Base-by-base conservation (phyloP, 1,140 invertebrate genomes). In the Tyrophagus putrescentiae region DNA sequence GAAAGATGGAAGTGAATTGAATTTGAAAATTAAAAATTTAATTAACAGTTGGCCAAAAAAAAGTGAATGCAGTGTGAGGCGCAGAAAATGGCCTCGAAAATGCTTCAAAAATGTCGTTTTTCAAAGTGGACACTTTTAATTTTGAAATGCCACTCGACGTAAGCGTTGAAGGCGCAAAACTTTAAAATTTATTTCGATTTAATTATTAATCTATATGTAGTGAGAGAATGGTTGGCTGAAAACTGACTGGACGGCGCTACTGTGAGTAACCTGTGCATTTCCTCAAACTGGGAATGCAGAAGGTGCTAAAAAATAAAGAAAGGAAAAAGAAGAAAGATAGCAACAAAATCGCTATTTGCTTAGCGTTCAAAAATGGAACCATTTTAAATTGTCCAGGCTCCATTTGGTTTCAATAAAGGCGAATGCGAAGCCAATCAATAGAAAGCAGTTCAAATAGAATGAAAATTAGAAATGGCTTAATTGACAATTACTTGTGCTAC, bases 191-290 rank as follows among this genome's bases (percentile, higher is more conserved):
- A n/a, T n/a, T n/a, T n/a, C n/a, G n/a, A 48, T 48, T 48, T 48
- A 48, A 48, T 48, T 48, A 48, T 48, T 48, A 7, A 48, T 48
- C 45, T 48, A 48, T 48, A 48, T 48, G n/a, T n/a, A n/a, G n/a
- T n/a, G n/a, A n/a, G n/a, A n/a, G n/a, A n/a, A n/a, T n/a, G n/a
- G n/a, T n/a, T n/a, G n/a, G n/a, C n/a, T n/a, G n/a, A n/a, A n/a
- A n/a, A 48, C 45, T 7, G 13, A 39, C 13, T 7, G 21, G 31
- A 7, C 45, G 21, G 7, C 6, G 7, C 45, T 25, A 25, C 7
- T 7, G 45, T 48, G 18, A 48, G 21, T 7, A 6, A 21, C 23
- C 45, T 48, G 45, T 48, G 45, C 18, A 13, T 21, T 29, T 13
- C 23, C 13, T 6, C 13, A 29, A 21, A 48, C 45, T 18, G 45